Evolutionary conservation across 92 coral and sea anemone genomes (phyloP), one percentile per base, ranked within the genome.

Genomic region (Paragorgia papillata): DNA sequence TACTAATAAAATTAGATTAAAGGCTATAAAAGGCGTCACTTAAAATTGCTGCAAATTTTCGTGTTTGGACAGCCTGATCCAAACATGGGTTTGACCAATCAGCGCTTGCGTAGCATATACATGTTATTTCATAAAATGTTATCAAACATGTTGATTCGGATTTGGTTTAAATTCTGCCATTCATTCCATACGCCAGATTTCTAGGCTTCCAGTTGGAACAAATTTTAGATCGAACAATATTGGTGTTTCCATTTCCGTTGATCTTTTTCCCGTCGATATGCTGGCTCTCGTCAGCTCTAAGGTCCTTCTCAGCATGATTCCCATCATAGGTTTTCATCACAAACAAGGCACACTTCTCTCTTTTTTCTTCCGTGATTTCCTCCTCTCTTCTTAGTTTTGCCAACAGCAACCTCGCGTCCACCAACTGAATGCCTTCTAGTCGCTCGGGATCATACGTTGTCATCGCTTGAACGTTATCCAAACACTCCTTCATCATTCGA

Each of bases 311-410:
- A 2, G 53, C 53, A 2, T 15, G 2, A 9, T 46, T n/a, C 50
- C 69, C 69, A n/a, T 15, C 48, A 31, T 30, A 60, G n/a, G 39
- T 60, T 1, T 60, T 60, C 37, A 60, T 60, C 1, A 60, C 66
- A 60, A 60, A 60, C 66, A 60, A 60, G 9, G 66, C 66, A 60
- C 37, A 26, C 12, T 12, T 37, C n/a, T n/a, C n/a, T n/a, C n/a
- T n/a, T n/a, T n/a, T n/a, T n/a, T n/a, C n/a, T n/a, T n/a, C n/a
- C n/a, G n/a, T n/a, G n/a, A n/a, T n/a, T n/a, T n/a, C n/a, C n/a
- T 60, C 31, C n/a, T 60, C 66, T 35, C 28, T n/a, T 64, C 71
- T 64, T 6, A 64, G 30, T 37, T 64, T 64, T 22, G 71, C 71
- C 44, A 64, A 37, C 14, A 28, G 30, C 0, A 60, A 7, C 40